Evolutionary conservation across 2,113 vertebrate genomes (phyloP).

Genomic region (Phalacrocorax carbo): DNA sequence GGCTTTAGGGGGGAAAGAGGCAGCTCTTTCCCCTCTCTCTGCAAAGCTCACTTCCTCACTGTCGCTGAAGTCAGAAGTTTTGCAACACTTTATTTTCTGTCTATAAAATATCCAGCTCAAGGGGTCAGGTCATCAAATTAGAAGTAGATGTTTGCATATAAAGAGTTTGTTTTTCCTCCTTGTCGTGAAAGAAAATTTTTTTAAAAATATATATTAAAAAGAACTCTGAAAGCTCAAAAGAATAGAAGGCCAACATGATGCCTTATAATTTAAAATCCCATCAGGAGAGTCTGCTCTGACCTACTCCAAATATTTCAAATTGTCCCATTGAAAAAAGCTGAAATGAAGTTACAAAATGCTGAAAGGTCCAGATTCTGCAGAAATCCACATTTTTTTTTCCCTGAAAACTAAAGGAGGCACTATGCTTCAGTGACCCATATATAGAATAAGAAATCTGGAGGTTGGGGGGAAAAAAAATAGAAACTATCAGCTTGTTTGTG

Average conservation of each 20-base stretch:
- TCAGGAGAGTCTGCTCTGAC: not conserved
- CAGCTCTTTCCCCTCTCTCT: not conserved
- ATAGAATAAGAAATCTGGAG: not conserved
- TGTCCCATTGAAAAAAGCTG: not conserved
- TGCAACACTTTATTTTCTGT: not conserved
- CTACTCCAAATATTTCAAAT: not conserved
- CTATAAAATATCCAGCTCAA: not conserved
- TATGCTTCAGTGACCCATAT: not conserved
- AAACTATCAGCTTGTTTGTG: not conserved
- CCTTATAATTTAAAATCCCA: not conserved
- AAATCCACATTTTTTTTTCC: not conserved
- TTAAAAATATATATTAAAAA: not conserved
- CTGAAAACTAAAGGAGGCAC: not conserved
- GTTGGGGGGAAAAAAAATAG: not conserved
- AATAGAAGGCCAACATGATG: not conserved
- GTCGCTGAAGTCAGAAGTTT: not conserved
- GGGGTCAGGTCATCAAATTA: not conserved
- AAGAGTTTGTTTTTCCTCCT: not conserved
- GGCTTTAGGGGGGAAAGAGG: not conserved
- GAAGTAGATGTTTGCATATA: not conserved
- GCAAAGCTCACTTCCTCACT: not conserved
- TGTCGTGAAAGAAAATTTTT: not conserved
- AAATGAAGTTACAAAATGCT: not conserved
- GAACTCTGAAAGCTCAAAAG: not conserved
- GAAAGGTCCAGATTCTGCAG: not conserved